Evolutionary conservation across 2,888 invertebrate species (phyloP).

Genomic region (Drosophila kanekoi): DNA sequence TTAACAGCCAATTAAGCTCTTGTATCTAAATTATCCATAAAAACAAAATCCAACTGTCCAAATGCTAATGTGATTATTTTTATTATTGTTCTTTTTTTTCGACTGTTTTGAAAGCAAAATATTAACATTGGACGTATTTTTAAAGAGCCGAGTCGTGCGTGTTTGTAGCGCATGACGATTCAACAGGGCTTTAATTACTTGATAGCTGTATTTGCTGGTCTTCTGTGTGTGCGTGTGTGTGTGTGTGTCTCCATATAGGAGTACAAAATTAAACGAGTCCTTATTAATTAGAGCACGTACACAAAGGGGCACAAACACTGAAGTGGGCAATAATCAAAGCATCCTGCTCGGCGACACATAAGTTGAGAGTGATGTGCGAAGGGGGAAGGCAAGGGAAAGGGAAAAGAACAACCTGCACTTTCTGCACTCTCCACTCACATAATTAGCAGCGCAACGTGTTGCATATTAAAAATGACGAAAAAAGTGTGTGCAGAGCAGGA

Average conservation of each 20-base stretch:
- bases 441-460: constrained; percentile 59
- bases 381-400: constrained; percentile 8
- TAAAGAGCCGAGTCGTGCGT: constrained; percentile 32
- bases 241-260: constrained; percentile 20
- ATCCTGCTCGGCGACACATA: not conserved
- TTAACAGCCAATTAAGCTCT: constrained; percentile 11
- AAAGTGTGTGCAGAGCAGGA: not conserved
- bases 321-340: constrained; percentile 64
- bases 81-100: constrained; percentile 3
- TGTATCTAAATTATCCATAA: not conserved
- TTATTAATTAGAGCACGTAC: constrained; percentile 75
- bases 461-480: constrained; percentile 43
- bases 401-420: constrained; percentile 22
- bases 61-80: not conserved
- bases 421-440: constrained; percentile 71
- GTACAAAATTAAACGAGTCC: constrained; percentile 44
- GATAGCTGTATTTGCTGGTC: constrained; percentile 46
- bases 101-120: constrained; percentile 3
- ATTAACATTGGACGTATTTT: constrained; percentile 19
- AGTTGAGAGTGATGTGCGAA: not conserved
- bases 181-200: constrained; percentile 66
- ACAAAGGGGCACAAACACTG: constrained; percentile 27
- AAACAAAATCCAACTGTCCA: constrained; percentile 8
- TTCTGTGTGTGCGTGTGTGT: not conserved
- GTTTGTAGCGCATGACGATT: constrained; percentile 51